A percentile compares a stretch with the other conserved stretches of the same genome.
phyloP scores from a whole-genome alignment of 2,888 invertebrate genomes.

The Ferrisia virgata region DNA sequence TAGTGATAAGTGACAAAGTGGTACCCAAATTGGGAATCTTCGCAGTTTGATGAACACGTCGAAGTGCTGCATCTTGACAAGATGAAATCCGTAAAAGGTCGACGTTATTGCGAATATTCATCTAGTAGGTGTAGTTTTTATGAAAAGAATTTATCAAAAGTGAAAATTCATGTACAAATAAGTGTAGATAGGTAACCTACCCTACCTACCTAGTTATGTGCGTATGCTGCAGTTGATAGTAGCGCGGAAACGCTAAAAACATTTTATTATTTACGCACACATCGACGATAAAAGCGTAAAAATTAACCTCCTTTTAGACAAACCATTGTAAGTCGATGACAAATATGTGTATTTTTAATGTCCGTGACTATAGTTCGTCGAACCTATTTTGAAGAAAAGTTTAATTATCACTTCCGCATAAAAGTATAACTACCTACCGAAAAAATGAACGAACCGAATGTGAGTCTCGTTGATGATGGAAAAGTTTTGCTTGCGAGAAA shows the following conservation, averaged over 20 bases:
- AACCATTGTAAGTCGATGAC: not conserved
- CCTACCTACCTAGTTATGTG: not conserved
- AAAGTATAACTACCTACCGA: not conserved
- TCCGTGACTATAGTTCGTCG: constrained; percentile 1
- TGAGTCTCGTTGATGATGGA: not conserved
- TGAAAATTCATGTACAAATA: not conserved
- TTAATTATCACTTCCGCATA: constrained; percentile 9
- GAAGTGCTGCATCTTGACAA: not conserved
- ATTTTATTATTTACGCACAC: not conserved
- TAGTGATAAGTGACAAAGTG: constrained; percentile 12
- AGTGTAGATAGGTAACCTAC: not conserved
- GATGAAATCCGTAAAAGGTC: not conserved
- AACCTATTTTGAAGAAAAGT: constrained; percentile 14
- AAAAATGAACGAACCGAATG: not conserved
- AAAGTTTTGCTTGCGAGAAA: not conserved
- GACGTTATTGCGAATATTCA: not conserved
- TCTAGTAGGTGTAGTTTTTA: not conserved
- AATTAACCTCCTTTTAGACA: not conserved
- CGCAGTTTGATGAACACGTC: not conserved
- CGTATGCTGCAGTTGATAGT: not conserved
- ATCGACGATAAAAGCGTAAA: constrained; percentile 1
- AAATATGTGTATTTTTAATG: constrained; percentile 20
- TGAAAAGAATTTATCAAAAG: not conserved
- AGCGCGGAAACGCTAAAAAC: not conserved
- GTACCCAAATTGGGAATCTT: not conserved